phyloP scores from a whole-genome alignment of 2,797 vertebrate genomes.

The Ispidina lecontei region DNA sequence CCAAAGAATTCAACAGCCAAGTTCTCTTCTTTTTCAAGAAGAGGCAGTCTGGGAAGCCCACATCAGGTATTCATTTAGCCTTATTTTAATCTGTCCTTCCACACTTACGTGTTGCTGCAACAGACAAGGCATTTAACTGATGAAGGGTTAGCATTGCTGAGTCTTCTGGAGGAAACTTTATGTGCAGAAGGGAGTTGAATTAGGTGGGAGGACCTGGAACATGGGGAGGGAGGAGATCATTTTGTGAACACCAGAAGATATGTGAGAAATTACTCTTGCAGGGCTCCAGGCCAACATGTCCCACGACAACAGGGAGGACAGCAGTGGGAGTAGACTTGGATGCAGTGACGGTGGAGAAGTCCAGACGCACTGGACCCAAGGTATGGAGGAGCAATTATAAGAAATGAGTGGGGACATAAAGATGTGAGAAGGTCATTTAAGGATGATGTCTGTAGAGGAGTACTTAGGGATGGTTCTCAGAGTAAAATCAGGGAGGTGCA shows the following conservation, averaged over 20 bases:
- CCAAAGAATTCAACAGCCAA: constrained; percentile 3
- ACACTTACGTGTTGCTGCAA: not conserved
- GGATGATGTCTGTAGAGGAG: not conserved
- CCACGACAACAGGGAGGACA: not conserved
- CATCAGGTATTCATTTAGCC: constrained; percentile 44
- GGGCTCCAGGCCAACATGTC: not conserved
- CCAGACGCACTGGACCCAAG: not conserved
- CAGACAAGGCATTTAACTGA: not conserved
- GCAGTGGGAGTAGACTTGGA: not conserved
- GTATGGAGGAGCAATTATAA: not conserved
- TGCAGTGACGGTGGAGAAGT: not conserved
- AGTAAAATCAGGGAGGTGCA: not conserved
- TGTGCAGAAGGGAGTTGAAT: constrained; percentile 12
- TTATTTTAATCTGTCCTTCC: constrained; percentile 43
- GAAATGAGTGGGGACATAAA: not conserved
- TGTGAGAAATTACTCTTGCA: not conserved
- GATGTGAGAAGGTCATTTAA: not conserved
- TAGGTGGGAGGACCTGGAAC: constrained; percentile 4
- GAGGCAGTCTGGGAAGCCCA: constrained; percentile 24
- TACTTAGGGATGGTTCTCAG: not conserved
- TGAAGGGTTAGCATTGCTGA: not conserved
- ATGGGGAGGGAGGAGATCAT: not conserved
- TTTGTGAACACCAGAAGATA: not conserved
- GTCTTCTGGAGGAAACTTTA: constrained; percentile 4
- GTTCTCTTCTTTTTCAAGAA: not conserved